A percentile compares a stretch with the other conserved stretches of the same genome.
Evolutionary conservation across 2,888 invertebrate genomes (phyloP).

Genomic region (Allygus modestus): DNA sequence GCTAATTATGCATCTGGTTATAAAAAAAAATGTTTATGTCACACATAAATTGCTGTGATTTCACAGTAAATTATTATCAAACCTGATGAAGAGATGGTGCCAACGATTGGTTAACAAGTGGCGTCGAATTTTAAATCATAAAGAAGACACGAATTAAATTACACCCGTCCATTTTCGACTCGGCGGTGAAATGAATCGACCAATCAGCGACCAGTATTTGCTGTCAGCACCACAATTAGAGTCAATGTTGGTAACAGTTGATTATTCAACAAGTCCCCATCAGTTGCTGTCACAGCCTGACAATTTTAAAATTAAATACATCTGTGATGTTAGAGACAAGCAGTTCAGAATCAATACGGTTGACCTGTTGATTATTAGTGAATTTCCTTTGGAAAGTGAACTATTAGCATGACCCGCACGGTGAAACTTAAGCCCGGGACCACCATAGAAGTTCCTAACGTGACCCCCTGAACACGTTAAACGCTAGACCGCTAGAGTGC

Average conservation of each 20-base stretch:
- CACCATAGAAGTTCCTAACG: too few relatives aligned
- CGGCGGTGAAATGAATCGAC: conserved; percentile 20
- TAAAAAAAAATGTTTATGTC: too few relatives aligned
- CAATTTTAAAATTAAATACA: too few relatives aligned
- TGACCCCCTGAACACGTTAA: too few relatives aligned
- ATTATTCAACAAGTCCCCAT: not conserved
- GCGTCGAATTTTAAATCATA: not conserved
- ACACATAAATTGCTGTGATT: not conserved
- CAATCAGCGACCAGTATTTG: conserved; percentile 30
- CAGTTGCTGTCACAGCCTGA: not conserved
- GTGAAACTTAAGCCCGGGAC: too few relatives aligned
- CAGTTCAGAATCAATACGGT: too few relatives aligned
- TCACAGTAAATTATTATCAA: not conserved
- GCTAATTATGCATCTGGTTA: too few relatives aligned
- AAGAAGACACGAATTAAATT: conserved; percentile 30
- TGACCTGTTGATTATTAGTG: too few relatives aligned
- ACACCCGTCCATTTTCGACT: conserved; percentile 15
- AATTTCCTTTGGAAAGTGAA: too few relatives aligned
- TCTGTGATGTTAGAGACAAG: too few relatives aligned
- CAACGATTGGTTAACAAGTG: not conserved
- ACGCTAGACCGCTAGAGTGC: too few relatives aligned
- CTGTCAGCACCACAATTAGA: conserved; percentile 10
- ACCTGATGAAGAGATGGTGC: not conserved
- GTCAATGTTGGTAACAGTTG: not conserved
- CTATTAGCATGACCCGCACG: too few relatives aligned